These are phyloP conservation scores for Lanius collurio DNA, from an alignment of 2,113 vertebrate genomes.

Conservation along the genomic window DNA sequence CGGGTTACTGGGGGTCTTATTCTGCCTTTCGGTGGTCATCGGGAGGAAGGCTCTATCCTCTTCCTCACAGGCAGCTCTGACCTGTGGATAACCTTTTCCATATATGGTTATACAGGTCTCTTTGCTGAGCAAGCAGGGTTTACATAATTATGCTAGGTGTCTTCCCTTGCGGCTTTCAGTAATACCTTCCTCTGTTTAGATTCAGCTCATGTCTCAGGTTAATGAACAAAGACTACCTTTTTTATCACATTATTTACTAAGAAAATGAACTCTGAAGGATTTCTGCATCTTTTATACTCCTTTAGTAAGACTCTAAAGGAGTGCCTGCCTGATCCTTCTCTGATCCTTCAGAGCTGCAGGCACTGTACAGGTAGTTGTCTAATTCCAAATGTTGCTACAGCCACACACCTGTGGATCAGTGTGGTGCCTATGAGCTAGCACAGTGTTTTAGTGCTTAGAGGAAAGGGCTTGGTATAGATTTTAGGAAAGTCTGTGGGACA, in stretches of 20 bases:
- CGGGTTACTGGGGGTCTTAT: too few relatives aligned
- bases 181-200: too few relatives aligned
- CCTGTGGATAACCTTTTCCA: too few relatives aligned
- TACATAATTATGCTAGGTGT: too few relatives aligned
- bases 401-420: neutral
- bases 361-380: neutral
- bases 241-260: neutral
- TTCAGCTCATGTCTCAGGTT: too few relatives aligned
- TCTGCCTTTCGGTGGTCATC: too few relatives aligned
- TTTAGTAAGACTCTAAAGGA: neutral
- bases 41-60: too few relatives aligned
- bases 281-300: neutral
- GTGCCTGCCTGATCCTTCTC: neutral
- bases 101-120: too few relatives aligned
- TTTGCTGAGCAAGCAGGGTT: too few relatives aligned
- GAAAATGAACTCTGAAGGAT: neutral
- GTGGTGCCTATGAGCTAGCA: fast-evolving
- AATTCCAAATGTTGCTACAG: neutral
- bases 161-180: too few relatives aligned
- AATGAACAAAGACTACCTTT: too few relatives aligned
- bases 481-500: neutral
- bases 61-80: too few relatives aligned
- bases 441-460: neutral
- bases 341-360: neutral
- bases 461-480: neutral